Base-by-base conservation (phyloP, 23 tunicate species). In the Botrylloides violaceus region DNA sequence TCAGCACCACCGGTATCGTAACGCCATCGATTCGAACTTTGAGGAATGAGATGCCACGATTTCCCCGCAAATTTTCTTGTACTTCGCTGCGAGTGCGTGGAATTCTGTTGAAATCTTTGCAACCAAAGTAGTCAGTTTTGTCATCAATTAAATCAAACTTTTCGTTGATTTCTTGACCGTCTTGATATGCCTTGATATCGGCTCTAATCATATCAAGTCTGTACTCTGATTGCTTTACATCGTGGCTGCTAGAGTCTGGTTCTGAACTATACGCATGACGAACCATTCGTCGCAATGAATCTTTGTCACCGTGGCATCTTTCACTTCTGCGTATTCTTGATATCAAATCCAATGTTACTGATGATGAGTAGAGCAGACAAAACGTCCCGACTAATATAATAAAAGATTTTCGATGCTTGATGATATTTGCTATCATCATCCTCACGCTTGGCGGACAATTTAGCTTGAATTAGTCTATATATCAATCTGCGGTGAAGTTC, bases 11-110 rank as follows among this genome's bases (percentile, higher is more conserved):
- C 20, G 79, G 73, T 25, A 79, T 73, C 19, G 60, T 70, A 12
- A 76, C 35, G 12, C 76, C 85, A 38, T 90, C 64, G 12, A 83
- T 79, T 36, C 70, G 55, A 1, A 90, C 85, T 43, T 83, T 83
- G 1, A 90, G 70, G 53, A 90, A 83, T 4, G 97, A 90, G 36
- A 90, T 76, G 15, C 85, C 97, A 1, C 97, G 65, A 66, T 90
- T 90, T 35, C 97, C 97, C 1, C 64, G 58, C 9, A 28, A 38
- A 62, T 90, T 90, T 62, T 90, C 97, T 53, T 64, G 38, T 5
- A 85, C 65, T 56, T 55, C 64, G 34, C 29, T 57, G 12, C 77
- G 70, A 0, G 74, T 68, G 36, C 58, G 36, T 25, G 74, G 74
- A 6, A 72, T 26, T 20, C 65, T 72, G 12, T 72, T 34, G 23